A percentile compares a stretch with the other conserved stretches of the same genome.
phyloP scores from a whole-genome alignment of 2,797 vertebrate genomes.

The Philypnodon macrostomus region DNA sequence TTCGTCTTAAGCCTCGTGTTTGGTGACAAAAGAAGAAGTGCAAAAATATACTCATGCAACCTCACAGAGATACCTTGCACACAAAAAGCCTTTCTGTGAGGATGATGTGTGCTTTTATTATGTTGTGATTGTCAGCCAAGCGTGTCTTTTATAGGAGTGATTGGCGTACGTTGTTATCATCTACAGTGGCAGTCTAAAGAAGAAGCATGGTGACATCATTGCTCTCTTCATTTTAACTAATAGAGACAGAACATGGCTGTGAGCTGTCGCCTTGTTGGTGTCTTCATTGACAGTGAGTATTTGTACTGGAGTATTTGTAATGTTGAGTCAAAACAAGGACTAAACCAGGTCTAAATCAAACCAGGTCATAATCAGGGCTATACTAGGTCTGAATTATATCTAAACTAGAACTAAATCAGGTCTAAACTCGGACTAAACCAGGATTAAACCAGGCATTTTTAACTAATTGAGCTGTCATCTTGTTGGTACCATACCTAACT shows the following conservation, averaged over 20 bases:
- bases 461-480: no score
- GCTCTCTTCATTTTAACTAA: constrained; percentile 74
- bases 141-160: constrained; percentile 63
- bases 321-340: no score
- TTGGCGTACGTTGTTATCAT: constrained; percentile 69
- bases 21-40: constrained; percentile 25
- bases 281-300: no score
- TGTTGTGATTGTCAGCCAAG: constrained; percentile 54
- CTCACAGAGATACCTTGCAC: constrained; percentile 21
- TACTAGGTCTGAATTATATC: no score
- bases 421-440: no score
- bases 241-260: constrained; percentile 70
- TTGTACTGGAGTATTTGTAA: no score
- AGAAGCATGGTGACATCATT: constrained; percentile 66
- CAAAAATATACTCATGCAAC: constrained; percentile 24
- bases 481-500: no score
- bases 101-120: constrained; percentile 38
- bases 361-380: no score
- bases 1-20: constrained; percentile 34
- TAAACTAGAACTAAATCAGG: no score
- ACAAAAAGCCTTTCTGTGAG: constrained; percentile 34
- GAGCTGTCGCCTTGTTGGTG: constrained; percentile 65
- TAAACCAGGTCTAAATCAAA: no score
- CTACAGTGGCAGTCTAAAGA: constrained; percentile 67
- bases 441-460: no score